Evolutionary conservation across 1,140 invertebrate genomes (phyloP), one percentile per base, ranked within the genome.

Genomic region (Drosophila carrolli): DNA sequence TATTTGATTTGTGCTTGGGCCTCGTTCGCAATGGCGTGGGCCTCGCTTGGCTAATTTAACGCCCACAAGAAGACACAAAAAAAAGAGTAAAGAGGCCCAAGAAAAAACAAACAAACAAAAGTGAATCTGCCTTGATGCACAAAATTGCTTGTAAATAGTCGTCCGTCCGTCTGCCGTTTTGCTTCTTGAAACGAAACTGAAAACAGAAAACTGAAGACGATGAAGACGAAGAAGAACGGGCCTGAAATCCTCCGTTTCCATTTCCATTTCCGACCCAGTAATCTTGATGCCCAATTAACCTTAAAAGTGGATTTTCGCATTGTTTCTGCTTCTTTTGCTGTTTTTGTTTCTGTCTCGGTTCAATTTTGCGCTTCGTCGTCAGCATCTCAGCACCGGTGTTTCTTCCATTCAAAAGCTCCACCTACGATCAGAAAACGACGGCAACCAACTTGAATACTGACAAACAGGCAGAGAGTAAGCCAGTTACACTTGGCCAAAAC

Each of bases 251-350:
- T 83, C 67, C 68, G 73, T 78, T 89, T 80, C 78, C 78, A 91
- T 83, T 86, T 82, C 78, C 83, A 92, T 92, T 92, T 92, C 91
- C 91, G 91, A 92, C 91, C 91, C 80, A 92, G 81, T 92, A 91
- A 92, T 92, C 91, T 92, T 92, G 91, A 92, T 92, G 88, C 91
- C 91, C 91, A 92, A 92, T 92, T 91, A 92, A 92, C 91, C 91
- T 92, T 92, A 92, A 91, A 92, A 91, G 90, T 91, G 78, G 78
- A 89, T 91, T 91, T 91, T 88, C 79, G 79, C 78, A 86, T 86
- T 88, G 75, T 88, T 79, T 83, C 61, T 82, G 81, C 50, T 81
- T 82, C 67, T 75, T 41, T 63, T 61, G 48, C n/a, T 48, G 0
- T 59, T 48, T 23, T 19, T n/a, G 41, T 41, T 56, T 55, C 67